Evolutionary conservation across 2,797 vertebrate genomes (phyloP).

Genomic region (Buphagus erythrorhynchus): DNA sequence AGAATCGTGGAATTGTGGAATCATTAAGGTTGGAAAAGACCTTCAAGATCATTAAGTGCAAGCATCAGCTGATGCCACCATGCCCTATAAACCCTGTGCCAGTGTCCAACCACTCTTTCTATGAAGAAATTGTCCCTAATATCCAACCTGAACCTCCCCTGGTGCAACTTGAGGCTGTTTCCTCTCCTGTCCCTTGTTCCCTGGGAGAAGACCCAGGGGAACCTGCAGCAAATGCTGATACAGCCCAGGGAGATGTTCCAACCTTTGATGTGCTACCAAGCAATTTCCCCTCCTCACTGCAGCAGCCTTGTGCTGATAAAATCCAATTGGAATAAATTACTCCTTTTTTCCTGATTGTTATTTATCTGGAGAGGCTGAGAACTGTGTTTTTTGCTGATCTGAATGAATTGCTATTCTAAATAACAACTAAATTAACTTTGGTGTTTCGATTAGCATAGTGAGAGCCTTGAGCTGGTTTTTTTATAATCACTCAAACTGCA

Average conservation of each 20-base stretch:
- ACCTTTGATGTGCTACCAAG: background rate
- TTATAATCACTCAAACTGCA: background rate
- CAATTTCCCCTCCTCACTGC: background rate
- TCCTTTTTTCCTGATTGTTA: background rate
- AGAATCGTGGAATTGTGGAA: background rate
- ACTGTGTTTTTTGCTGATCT: background rate
- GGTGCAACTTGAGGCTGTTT: background rate
- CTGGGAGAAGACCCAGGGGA: background rate
- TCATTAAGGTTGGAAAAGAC: background rate
- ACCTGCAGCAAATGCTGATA: background rate
- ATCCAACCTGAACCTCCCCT: background rate
- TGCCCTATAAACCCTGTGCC: accelerated
- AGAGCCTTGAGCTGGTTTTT: slow-evolving; percentile 38
- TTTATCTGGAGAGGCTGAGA: slow-evolving; percentile 15
- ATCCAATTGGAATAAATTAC: slow-evolving; percentile 9
- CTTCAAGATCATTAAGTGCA: background rate
- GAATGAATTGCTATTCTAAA: slow-evolving; percentile 13
- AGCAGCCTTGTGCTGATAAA: background rate
- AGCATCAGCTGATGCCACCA: background rate
- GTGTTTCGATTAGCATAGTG: background rate
- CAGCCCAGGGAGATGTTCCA: background rate
- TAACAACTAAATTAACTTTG: slow-evolving; percentile 48
- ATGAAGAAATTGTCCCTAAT: background rate
- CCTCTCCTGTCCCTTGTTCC: background rate
- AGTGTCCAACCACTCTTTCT: background rate